Percentiles rank a stretch among this genome's conserved stretches.
Conservation (phyloP, 1,140 invertebrate genomes). For the Pissodes strobi region DNA sequence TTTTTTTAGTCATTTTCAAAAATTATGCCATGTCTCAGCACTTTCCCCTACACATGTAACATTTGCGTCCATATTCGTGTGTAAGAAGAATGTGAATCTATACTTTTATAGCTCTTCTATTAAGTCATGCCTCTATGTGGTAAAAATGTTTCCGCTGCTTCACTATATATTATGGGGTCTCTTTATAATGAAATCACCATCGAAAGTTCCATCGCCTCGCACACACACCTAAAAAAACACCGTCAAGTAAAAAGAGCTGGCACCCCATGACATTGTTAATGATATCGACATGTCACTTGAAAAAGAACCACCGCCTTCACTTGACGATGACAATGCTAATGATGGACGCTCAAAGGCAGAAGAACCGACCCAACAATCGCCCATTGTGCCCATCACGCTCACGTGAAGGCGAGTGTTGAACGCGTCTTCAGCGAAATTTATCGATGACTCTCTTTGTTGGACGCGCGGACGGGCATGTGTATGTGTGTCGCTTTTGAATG, state of each 20-base stretch:
- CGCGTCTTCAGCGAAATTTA: conserved; percentile 1
- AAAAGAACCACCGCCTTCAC: conserved; percentile 22
- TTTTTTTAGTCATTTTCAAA: too few species aligned
- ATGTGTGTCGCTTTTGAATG: too few species aligned
- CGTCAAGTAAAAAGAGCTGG: background rate
- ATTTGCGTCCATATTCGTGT: too few species aligned
- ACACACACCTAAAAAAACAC: background rate
- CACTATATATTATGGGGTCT: too few species aligned
- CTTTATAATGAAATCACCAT: conserved; percentile 10
- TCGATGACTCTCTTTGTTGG: background rate
- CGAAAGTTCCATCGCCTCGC: background rate
- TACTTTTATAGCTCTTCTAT: too few species aligned
- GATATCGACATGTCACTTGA: conserved; percentile 32
- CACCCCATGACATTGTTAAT: conserved; percentile 25
- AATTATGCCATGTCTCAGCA: too few species aligned
- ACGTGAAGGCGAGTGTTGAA: conserved; percentile 1
- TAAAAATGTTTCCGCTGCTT: too few species aligned
- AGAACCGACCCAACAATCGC: conserved; percentile 10
- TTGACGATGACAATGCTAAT: conserved; percentile 36
- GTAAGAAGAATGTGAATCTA: too few species aligned
- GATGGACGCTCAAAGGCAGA: conserved; percentile 17
- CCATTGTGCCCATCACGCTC: conserved; percentile 7
- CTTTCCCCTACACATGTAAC: too few species aligned
- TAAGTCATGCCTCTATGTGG: too few species aligned
- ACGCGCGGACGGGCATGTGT: too few species aligned